Percentiles rank a stretch among this genome's conserved stretches.
These are phyloP conservation scores for Anoplopoma fimbria DNA, from an alignment of 2,113 vertebrate species.

Conservation along the genomic window DNA sequence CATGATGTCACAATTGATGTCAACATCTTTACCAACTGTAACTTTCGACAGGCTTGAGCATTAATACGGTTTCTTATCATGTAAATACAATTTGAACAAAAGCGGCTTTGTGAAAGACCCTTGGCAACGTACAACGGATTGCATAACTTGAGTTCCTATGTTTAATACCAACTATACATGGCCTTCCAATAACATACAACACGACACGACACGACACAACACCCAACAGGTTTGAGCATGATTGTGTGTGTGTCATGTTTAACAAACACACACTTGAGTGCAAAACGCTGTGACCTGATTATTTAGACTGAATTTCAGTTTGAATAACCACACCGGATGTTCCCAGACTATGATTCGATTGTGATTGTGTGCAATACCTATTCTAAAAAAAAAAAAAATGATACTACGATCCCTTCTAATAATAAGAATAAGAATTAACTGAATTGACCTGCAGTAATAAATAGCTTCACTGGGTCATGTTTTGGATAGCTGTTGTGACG, in stretches of 20 bases:
- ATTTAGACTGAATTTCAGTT: not conserved
- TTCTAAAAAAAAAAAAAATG: not conserved
- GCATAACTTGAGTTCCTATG: not conserved
- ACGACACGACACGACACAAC: not conserved
- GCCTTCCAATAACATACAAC: not conserved
- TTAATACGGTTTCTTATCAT: no score
- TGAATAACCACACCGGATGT: conserved; percentile 30
- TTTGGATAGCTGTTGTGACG: conserved; percentile 9
- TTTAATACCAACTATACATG: not conserved
- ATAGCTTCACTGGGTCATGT: not conserved
- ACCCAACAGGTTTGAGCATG: not conserved
- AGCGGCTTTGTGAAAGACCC: no score
- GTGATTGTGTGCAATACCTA: not conserved
- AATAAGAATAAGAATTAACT: not conserved
- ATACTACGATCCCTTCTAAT: not conserved
- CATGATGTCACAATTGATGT: not conserved
- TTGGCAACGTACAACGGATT: not conserved
- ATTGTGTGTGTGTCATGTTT: not conserved
- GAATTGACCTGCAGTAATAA: not conserved
- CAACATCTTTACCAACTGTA: not conserved
- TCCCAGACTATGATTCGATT: conserved; percentile 20
- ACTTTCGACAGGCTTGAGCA: not conserved
- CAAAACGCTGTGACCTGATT: conserved; percentile 13
- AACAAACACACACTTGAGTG: not conserved
- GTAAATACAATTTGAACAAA: not conserved